These are phyloP conservation scores for Tetramorium simillimum DNA, from an alignment of 1,140 invertebrate genomes.

Conservation along the genomic window DNA sequence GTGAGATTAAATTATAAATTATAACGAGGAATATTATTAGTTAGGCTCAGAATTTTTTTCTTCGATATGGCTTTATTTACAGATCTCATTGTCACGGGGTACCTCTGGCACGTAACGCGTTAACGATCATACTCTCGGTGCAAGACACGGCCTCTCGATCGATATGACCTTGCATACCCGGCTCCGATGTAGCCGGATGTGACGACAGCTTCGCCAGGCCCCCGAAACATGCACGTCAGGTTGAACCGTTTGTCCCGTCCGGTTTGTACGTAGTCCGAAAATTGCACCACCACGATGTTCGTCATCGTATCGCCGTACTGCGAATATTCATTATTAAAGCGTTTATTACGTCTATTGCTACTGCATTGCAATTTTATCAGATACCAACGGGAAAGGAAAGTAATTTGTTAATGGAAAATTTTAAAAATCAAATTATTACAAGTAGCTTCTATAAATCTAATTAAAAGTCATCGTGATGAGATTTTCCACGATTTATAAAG, in stretches of 20 bases:
- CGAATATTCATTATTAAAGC: constrained; percentile 62
- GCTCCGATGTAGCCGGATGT: constrained; percentile 97
- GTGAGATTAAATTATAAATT: not conserved
- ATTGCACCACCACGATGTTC: constrained; percentile 97
- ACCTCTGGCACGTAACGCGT: constrained; percentile 28
- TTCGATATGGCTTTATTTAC: constrained; percentile 10
- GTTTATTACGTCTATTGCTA: not conserved
- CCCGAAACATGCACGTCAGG: constrained; percentile 95
- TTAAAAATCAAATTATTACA: not conserved
- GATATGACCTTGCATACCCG: constrained; percentile 88
- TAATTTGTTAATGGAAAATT: not conserved
- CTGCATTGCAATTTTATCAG: not conserved
- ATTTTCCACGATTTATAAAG: not conserved
- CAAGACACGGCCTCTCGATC: constrained; percentile 70
- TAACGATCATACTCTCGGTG: constrained; percentile 59
- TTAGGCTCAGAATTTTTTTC: not conserved
- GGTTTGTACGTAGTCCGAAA: constrained; percentile 96
- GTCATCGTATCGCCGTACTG: constrained; percentile 97
- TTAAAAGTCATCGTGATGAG: not conserved
- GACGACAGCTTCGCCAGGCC: constrained; percentile 96
- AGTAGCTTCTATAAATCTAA: not conserved
- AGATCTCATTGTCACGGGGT: not conserved
- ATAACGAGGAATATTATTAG: not conserved
- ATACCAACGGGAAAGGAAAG: not conserved
- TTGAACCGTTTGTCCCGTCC: constrained; percentile 96